Percentiles rank a stretch among this genome's conserved stretches.
These are phyloP conservation scores for Crotalus tigris DNA, from an alignment of 2,113 vertebrate genomes.

Conservation along the genomic window DNA sequence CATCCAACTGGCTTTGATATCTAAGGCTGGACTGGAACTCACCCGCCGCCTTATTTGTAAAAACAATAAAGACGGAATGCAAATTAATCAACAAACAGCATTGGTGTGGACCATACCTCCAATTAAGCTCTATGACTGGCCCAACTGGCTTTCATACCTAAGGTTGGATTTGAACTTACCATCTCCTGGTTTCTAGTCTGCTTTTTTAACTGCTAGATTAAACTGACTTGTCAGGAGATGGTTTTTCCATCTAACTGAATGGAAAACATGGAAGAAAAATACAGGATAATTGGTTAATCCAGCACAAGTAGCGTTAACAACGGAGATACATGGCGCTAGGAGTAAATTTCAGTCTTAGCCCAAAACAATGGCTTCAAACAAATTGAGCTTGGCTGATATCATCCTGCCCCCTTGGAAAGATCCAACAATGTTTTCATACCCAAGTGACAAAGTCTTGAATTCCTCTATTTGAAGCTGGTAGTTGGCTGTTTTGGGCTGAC, in stretches of 20 bases:
- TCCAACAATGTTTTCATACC: conserved; percentile 2
- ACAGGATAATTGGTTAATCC: neutral
- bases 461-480: neutral
- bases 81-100: too few species aligned
- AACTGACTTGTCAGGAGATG: neutral
- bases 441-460: neutral
- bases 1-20: too few species aligned
- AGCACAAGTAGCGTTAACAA: neutral
- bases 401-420: accelerated
- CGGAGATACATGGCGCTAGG: neutral
- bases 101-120: too few species aligned
- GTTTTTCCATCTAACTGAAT: neutral
- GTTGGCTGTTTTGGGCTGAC: conserved; percentile 17
- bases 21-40: neutral
- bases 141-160: too few species aligned
- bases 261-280: neutral
- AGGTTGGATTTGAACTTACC: neutral
- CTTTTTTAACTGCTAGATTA: neutral
- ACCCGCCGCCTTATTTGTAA: too few species aligned
- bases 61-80: too few species aligned
- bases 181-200: neutral
- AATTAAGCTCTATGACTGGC: too few species aligned
- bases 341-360: neutral
- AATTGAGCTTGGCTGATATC: neutral
- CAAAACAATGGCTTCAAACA: neutral